Evolutionary conservation across 2,113 vertebrate genomes (phyloP).

Genomic region (Gavialis gangeticus): DNA sequence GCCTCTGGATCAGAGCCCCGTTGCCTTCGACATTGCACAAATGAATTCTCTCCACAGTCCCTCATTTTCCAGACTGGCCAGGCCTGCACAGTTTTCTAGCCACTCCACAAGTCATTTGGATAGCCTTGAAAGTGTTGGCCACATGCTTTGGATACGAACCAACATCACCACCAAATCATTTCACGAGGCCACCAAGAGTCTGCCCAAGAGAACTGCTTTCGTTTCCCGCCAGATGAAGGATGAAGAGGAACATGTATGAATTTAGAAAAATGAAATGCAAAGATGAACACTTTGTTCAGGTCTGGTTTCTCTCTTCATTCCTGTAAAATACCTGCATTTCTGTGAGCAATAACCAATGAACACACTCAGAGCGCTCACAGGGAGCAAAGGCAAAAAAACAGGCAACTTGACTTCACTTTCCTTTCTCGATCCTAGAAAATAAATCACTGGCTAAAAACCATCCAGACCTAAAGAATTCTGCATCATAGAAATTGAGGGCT

Average conservation of each 20-base stretch:
- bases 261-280: not conserved
- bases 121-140: not conserved
- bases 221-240: not conserved
- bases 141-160: not conserved
- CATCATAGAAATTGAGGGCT: no score
- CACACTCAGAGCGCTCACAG: no score
- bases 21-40: not conserved
- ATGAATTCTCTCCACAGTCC: not conserved
- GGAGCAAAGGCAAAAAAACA: not conserved
- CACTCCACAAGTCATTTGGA: not conserved
- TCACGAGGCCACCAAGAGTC: not conserved
- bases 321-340: not conserved
- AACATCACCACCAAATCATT: not conserved
- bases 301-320: not conserved
- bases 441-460: not conserved
- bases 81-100: not conserved
- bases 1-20: not conserved
- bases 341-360: not conserved
- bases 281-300: not conserved
- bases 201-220: not conserved
- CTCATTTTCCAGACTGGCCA: not conserved
- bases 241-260: not conserved
- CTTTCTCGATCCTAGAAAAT: not conserved
- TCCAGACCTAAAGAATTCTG: no score
- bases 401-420: not conserved